Conservation (phyloP, 2,888 invertebrate species). For the Cephus runcator region DNA sequence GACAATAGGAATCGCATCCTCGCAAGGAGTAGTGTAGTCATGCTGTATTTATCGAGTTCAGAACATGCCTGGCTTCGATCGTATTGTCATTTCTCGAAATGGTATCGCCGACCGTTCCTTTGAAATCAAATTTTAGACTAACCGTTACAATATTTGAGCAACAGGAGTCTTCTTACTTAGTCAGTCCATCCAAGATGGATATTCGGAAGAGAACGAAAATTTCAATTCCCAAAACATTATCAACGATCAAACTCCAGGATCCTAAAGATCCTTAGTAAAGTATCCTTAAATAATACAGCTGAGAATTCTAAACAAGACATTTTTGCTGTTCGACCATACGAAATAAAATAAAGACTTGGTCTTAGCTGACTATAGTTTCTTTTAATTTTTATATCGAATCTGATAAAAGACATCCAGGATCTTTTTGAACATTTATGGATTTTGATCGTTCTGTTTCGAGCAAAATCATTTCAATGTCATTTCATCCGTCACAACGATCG, state of each 20-base stretch:
- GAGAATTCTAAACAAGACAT: not conserved
- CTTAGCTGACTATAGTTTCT: not conserved
- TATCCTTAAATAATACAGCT: not conserved
- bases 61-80: not conserved
- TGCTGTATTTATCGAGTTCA: not conserved
- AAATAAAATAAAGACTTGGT: not conserved
- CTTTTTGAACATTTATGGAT: not conserved
- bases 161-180: no score
- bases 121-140: not conserved
- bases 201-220: not conserved
- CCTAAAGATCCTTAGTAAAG: not conserved
- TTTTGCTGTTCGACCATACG: not conserved
- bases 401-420: not conserved
- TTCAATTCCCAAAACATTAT: not conserved
- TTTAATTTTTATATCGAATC: not conserved
- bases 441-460: not conserved
- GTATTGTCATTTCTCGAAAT: not conserved
- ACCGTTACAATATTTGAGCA: not conserved
- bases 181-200: no score
- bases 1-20: constrained; percentile 35
- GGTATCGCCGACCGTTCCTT: not conserved
- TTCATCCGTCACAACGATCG: not conserved
- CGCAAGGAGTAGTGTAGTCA: constrained; percentile 20
- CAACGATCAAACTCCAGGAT: not conserved
- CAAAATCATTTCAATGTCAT: not conserved